A percentile compares a stretch with the other conserved stretches of the same genome.
These are phyloP conservation scores for Parnassius glacialis DNA, from an alignment of 2,888 invertebrate species.

Conservation along the genomic window DNA sequence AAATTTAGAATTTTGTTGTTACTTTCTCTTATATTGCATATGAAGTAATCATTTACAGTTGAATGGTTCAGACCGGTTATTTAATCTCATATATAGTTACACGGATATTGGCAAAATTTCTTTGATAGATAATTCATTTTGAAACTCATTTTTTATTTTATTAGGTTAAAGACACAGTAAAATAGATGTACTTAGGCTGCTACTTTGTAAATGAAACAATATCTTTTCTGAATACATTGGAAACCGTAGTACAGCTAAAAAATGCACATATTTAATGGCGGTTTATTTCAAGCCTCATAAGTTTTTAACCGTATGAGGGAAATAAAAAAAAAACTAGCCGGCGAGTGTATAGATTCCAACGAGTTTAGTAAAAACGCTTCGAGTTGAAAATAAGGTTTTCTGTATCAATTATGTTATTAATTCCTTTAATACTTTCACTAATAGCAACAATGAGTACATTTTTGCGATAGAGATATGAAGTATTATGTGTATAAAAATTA, in stretches of 20 bases:
- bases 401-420: conserved; percentile 3
- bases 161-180: too few relatives aligned
- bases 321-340: conserved; percentile 8
- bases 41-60: too few relatives aligned
- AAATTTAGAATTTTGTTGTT: too few relatives aligned
- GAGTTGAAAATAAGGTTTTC: too few relatives aligned
- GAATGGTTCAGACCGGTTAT: too few relatives aligned
- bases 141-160: not conserved
- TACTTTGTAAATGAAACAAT: conserved; percentile 5
- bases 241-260: conserved; percentile 10
- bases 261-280: conserved; percentile 6
- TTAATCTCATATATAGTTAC: too few relatives aligned
- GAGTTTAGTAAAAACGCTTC: not conserved
- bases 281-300: conserved; percentile 22
- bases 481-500: too few relatives aligned
- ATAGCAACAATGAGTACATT: not conserved
- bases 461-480: too few relatives aligned
- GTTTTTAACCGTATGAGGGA: conserved; percentile 9
- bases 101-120: too few relatives aligned
- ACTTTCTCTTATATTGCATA: too few relatives aligned
- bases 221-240: not conserved
- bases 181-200: not conserved
- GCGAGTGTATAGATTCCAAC: conserved; percentile 4
- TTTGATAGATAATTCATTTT: too few relatives aligned
- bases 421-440: not conserved